phyloP scores from a whole-genome alignment of 2,797 vertebrate species.

The Anas bahamensis region DNA sequence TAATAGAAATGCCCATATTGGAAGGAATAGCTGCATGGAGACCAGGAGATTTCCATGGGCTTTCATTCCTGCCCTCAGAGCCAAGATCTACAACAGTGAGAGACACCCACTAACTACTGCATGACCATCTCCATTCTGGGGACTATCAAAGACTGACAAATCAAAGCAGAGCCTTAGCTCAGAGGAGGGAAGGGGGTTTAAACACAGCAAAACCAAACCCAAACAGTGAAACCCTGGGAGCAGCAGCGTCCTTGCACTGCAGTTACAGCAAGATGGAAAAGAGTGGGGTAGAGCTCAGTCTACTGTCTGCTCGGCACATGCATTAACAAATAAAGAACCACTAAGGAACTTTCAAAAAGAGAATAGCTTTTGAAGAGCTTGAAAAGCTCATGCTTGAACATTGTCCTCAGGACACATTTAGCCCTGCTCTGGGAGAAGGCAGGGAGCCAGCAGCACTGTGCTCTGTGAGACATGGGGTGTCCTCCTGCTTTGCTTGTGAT shows the following conservation, averaged over 20 bases:
- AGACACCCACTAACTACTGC: background rate
- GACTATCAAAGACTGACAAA: background rate
- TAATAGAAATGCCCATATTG: background rate
- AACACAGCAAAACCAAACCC: background rate
- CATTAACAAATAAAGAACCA: background rate
- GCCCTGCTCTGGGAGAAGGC: background rate
- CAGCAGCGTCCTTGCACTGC: background rate
- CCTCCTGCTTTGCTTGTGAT: background rate
- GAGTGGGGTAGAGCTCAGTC: background rate
- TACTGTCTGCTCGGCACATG: background rate
- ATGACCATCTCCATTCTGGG: background rate
- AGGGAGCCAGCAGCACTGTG: background rate
- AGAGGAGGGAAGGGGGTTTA: background rate
- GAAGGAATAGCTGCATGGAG: background rate
- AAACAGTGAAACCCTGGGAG: background rate
- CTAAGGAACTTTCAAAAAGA: background rate
- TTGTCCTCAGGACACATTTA: background rate
- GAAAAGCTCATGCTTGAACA: background rate
- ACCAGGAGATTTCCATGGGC: background rate
- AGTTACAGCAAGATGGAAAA: background rate
- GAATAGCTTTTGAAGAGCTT: background rate
- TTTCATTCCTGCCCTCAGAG: background rate
- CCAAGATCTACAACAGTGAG: background rate
- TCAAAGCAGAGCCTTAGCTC: background rate
- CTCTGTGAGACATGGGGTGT: accelerated